Percentiles rank a stretch among this genome's conserved stretches.
Evolutionary conservation across 1,140 invertebrate species (phyloP).

Genomic region (Drosophila serrata): DNA sequence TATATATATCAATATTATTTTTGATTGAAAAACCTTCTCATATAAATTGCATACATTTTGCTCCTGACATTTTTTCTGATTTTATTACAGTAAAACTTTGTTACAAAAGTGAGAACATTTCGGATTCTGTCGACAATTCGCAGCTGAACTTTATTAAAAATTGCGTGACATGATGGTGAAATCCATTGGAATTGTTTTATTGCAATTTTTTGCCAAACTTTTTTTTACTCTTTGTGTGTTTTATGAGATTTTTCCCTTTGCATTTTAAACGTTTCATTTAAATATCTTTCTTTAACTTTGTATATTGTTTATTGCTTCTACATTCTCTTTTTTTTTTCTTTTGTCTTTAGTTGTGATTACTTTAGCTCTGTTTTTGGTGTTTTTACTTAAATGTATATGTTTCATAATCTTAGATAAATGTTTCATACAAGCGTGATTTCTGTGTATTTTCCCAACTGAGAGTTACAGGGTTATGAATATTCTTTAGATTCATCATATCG

Average conservation of each 20-base stretch:
- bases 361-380: background rate
- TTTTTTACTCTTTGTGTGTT: background rate
- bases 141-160: slow-evolving; percentile 49
- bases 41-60: background rate
- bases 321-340: background rate
- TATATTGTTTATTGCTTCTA: background rate
- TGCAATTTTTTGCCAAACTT: background rate
- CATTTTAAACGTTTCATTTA: background rate
- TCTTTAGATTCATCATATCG: background rate
- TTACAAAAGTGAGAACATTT: slow-evolving; percentile 1
- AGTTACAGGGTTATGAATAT: no score
- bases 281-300: background rate
- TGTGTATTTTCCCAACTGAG: no score
- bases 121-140: slow-evolving; percentile 45
- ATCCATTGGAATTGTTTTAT: background rate
- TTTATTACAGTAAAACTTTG: background rate
- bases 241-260: background rate
- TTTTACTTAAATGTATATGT: background rate
- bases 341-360: background rate
- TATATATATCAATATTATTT: background rate
- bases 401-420: no score
- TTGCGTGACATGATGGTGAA: background rate
- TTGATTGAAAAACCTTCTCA: slow-evolving; percentile 31
- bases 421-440: background rate
- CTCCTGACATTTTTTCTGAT: background rate